Percentiles rank a stretch among this genome's conserved stretches.
Evolutionary conservation across 1,140 invertebrate species (phyloP).

Genomic region (Heliconius nattereri): DNA sequence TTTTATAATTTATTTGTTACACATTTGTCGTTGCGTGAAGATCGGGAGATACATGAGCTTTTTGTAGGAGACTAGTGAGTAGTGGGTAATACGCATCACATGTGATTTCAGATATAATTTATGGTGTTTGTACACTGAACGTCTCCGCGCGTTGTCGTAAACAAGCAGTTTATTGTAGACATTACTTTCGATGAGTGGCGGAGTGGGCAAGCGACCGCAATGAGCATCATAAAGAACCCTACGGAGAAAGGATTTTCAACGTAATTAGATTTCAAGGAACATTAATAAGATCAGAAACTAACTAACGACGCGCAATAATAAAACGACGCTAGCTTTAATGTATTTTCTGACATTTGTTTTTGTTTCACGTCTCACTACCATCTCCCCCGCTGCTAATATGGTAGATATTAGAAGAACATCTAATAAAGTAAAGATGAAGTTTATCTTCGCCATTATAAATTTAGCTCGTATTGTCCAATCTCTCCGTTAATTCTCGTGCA

Average conservation of each 20-base stretch:
- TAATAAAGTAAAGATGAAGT: neutral
- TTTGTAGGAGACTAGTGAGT: conserved; percentile 71
- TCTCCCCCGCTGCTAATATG: neutral
- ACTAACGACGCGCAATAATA: conserved; percentile 35
- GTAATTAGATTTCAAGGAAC: conserved; percentile 44
- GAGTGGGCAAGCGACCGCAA: conserved; percentile 52
- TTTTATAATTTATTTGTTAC: conserved; percentile 82
- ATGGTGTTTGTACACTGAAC: conserved; percentile 73
- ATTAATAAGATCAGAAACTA: conserved; percentile 43
- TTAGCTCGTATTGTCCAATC: conserved; percentile 23
- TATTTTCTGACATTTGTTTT: conserved; percentile 26
- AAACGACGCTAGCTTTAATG: conserved; percentile 32
- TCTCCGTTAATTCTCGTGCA: conserved; percentile 27
- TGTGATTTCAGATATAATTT: conserved; percentile 80
- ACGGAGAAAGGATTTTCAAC: conserved; percentile 43
- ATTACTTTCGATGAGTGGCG: conserved; percentile 50
- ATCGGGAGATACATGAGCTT: conserved; percentile 78
- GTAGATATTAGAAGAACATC: neutral
- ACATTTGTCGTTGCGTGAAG: conserved; percentile 81
- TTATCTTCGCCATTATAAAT: neutral
- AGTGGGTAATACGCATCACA: conserved; percentile 74
- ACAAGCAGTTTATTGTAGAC: conserved; percentile 61
- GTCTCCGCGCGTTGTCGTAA: conserved; percentile 62
- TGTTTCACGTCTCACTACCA: conserved; percentile 18
- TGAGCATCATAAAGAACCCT: conserved; percentile 50